These are phyloP conservation scores for Prosapia bicincta DNA, from an alignment of 2,888 invertebrate species.

Conservation along the genomic window DNA sequence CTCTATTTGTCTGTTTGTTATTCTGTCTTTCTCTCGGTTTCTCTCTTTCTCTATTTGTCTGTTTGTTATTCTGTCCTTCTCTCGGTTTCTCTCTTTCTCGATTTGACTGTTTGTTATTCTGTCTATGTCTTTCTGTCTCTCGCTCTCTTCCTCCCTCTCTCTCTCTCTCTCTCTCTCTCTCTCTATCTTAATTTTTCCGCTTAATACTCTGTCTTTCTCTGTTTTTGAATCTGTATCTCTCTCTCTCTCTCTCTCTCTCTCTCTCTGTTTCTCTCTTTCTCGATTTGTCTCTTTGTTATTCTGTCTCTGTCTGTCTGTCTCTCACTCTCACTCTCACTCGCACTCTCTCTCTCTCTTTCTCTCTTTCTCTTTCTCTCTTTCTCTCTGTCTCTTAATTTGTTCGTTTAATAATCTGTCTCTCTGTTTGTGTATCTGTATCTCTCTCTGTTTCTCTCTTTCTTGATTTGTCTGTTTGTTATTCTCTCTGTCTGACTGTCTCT, in stretches of 20 bases:
- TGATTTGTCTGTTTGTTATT: neutral
- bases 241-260: constrained; percentile 5
- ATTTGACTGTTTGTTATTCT: constrained; percentile 10
- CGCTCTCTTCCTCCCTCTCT: constrained; percentile 18
- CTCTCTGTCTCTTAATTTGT: too few species aligned
- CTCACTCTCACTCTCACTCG: neutral
- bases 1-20: neutral
- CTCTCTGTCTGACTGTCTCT: too few species aligned
- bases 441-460: neutral
- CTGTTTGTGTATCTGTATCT: neutral
- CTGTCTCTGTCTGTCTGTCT: neutral
- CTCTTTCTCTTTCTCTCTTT: neutral
- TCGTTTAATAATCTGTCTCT: neutral
- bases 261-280: neutral
- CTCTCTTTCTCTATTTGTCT: constrained; percentile 4
- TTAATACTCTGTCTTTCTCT: neutral
- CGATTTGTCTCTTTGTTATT: neutral
- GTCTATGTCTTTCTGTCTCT: too few species aligned
- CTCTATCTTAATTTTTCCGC: constrained; percentile 7
- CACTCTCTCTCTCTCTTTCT: constrained; percentile 1
- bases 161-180: constrained; percentile 19
- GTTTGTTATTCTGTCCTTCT: neutral
- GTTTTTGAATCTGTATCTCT: neutral
- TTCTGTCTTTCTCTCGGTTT: neutral
- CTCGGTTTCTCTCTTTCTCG: constrained; percentile 1